Conservation (phyloP, 2,888 invertebrate species). For the Drosophila putrida region DNA sequence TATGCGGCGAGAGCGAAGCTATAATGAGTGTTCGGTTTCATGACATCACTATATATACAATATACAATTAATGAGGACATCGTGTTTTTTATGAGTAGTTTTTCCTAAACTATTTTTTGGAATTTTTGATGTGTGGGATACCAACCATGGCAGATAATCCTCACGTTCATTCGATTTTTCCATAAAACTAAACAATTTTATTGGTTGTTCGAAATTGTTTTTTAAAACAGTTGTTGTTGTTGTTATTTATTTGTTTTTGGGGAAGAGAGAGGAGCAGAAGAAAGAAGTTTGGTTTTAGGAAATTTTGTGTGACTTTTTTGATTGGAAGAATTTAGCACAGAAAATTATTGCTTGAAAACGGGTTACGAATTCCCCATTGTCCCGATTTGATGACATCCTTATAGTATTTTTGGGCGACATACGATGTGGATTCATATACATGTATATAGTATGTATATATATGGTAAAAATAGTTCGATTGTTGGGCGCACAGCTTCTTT, state of each 20-base stretch:
- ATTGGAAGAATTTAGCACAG: constrained; percentile 49
- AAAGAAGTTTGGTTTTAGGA: constrained; percentile 64
- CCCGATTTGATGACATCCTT: constrained; percentile 5
- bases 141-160: constrained; percentile 93
- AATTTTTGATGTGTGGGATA: constrained; percentile 84
- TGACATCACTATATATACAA: constrained; percentile 47
- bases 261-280: constrained; percentile 71
- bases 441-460: constrained; percentile 4
- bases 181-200: constrained; percentile 88
- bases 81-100: constrained; percentile 44
- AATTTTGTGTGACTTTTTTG: constrained; percentile 19
- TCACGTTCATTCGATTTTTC: constrained; percentile 90
- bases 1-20: constrained; percentile 69
- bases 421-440: constrained; percentile 15
- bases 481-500: constrained; percentile 32
- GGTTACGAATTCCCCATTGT: constrained; percentile 10
- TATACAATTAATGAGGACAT: constrained; percentile 57
- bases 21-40: constrained; percentile 35
- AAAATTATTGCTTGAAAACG: constrained; percentile 74
- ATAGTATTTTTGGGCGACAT: constrained; percentile 2
- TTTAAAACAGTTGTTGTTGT: constrained; percentile 34
- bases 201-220: constrained; percentile 16
- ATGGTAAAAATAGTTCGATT: constrained; percentile 15
- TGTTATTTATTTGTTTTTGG: constrained; percentile 45
- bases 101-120: constrained; percentile 60